Conservation (phyloP, 2,113 vertebrate genomes). For the Panurus biarmicus region DNA sequence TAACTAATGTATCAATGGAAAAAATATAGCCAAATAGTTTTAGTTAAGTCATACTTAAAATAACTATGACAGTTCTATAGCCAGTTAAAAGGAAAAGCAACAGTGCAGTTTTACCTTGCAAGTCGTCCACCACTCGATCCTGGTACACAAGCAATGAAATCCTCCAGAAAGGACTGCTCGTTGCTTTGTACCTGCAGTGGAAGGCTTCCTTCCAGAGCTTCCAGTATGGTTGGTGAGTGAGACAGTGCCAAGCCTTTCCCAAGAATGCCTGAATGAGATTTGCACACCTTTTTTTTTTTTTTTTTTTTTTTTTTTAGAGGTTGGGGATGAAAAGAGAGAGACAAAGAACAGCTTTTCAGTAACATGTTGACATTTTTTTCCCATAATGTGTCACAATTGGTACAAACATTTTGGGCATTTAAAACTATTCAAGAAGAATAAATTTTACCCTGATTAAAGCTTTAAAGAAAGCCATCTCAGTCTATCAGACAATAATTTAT, state of each 20-base stretch:
- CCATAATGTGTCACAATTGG: not conserved
- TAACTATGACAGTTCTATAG: not conserved
- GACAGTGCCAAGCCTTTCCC: constrained; percentile 95
- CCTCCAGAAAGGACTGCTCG: constrained; percentile 95
- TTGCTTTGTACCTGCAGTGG: constrained; percentile 96
- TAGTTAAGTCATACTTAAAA: not conserved
- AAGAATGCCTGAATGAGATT: constrained; percentile 91
- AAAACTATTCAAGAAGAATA: not conserved
- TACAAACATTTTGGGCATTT: not conserved
- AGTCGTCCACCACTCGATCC: constrained; percentile 94
- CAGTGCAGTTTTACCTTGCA: constrained; percentile 76
- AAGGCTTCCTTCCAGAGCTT: constrained; percentile 93
- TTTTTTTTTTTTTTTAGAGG: not conserved
- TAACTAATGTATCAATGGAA: not conserved
- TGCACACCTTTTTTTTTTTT: constrained; percentile 83
- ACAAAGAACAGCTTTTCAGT: not conserved
- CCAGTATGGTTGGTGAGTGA: constrained; percentile 93
- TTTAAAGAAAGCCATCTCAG: not conserved
- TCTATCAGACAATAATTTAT: not conserved
- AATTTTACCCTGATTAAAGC: not conserved
- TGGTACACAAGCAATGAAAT: constrained; percentile 94
- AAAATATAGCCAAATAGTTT: not conserved
- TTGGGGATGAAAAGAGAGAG: not conserved
- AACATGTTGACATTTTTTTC: not conserved
- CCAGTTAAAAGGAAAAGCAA: not conserved